Evolutionary conservation across 1,140 invertebrate species (phyloP), one percentile per base, ranked within the genome.

Genomic region (Thalassaphorura encarpata): DNA sequence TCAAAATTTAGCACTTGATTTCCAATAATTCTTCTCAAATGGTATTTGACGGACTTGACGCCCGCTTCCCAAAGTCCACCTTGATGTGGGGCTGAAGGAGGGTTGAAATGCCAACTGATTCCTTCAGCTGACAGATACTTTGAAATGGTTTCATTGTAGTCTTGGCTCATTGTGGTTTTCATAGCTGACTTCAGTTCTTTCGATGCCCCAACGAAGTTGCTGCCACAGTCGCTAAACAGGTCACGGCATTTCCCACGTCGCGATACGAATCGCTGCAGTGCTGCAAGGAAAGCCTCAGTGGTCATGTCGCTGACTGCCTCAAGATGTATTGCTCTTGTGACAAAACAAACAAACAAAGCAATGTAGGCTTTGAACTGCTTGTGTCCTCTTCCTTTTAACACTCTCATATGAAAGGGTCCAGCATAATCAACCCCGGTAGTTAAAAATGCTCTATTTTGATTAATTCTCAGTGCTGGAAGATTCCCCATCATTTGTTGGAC

Each of bases 251-350:
- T 36, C 19, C 57, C 62, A 40, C 73, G 59, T 4, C 71, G 58
- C 6, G 66, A 54, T 2, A 68, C 58, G 57, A 77, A 76, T 31
- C 73, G 53, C 16, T 64, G 57, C 2, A 76, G 53, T 5, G 68
- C 63, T 5, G 68, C 56, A 4, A 74, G 53, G 45, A 76, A 75
- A 1, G 63, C 62, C 27, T 71, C 66, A 1, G 73, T 68, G 1
- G 68, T 62, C 6, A 75, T 48, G 55, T 70, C 61, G 0, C 64
- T 62, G 61, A 70, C 67, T 65, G 56, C 59, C 71, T 67, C 74
- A 65, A 69, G 68, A 70, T 73, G 73, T 65, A 64, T 70, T 66
- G 69, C 69, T 70, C 63, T 73, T 1, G 69, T 70, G 2, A 58
- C 40, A 18, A 73, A 68, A 50, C 72, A 76, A 13, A 74, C 67